phyloP scores from a whole-genome alignment of 2,113 vertebrate genomes.

The Xiphophorus couchianus region DNA sequence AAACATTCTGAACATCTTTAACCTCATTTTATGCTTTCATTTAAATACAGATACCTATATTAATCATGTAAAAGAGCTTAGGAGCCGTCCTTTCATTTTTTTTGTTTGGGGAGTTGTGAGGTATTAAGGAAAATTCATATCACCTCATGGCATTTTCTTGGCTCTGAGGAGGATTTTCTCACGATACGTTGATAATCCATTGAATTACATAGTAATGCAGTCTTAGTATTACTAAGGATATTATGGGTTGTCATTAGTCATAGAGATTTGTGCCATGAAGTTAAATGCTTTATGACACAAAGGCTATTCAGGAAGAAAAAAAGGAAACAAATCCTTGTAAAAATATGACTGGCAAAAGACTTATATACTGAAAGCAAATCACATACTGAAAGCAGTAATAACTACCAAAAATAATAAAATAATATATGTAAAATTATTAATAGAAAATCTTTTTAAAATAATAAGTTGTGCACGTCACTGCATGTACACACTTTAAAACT shows the following conservation, averaged over 20 bases:
- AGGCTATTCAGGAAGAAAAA: background rate
- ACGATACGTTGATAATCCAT: background rate
- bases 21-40: background rate
- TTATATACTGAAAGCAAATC: background rate
- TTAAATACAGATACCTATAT: background rate
- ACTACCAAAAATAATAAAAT: background rate
- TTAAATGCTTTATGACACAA: background rate
- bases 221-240: background rate
- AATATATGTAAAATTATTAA: background rate
- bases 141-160: background rate
- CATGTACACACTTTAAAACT: too few relatives aligned
- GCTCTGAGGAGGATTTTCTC: background rate
- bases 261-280: background rate
- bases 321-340: background rate
- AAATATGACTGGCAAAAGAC: background rate
- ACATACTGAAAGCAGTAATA: background rate
- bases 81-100: background rate
- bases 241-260: constrained; percentile 3
- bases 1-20: constrained; percentile 32
- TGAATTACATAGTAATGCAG: background rate
- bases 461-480: background rate
- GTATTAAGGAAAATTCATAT: background rate
- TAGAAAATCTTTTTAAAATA: background rate
- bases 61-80: background rate
- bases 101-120: background rate